Evolutionary conservation across 2,113 vertebrate species (phyloP), one percentile per base, ranked within the genome.

Genomic region (Sylvia atricapilla): DNA sequence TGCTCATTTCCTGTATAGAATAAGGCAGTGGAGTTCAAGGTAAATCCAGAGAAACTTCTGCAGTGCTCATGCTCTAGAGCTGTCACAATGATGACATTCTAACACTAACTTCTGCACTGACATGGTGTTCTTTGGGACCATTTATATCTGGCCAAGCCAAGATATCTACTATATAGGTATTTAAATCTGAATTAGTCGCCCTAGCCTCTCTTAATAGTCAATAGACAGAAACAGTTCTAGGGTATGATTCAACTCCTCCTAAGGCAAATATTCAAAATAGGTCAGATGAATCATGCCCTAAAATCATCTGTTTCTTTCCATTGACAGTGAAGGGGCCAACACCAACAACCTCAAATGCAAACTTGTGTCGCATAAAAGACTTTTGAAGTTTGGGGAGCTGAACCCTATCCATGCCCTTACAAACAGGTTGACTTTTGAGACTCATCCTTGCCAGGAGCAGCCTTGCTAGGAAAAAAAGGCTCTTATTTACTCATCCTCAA

Each of bases 211-310:
- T 87, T 93, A 63, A 53, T 20, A 92, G 52, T 56, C 83, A 63
- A 49, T 25, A 49, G 44, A 75, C 39, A 70, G 68, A 92, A 93
- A 52, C 68, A 67, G 52, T 89, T 93, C 83, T 74, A 89, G 80
- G 84, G 35, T 75, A 87, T 92, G 93, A 97, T 94, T 97, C 93
- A 96, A 87, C 80, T 86, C 30, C 64, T 81, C 85, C 83, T 92
- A 69, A 94, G 85, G 85, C 85, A 94, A n/a, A 18, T 80, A 27
- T 84, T 95, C 55, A 92, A 96, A 96, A 90, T 27, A 94, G 85
- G 95, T 83, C 85, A 94, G 73, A 89, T 95, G 94, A 97, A 90
- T 96, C 96, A 95, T 70, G 27, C 52, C 86, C 79, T 74, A 87
- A 95, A 92, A 94, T 55, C 72, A 72, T 89, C 76, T 78, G n/a